Conservation (phyloP, 2,797 vertebrate genomes). For the Falco cherrug region DNA sequence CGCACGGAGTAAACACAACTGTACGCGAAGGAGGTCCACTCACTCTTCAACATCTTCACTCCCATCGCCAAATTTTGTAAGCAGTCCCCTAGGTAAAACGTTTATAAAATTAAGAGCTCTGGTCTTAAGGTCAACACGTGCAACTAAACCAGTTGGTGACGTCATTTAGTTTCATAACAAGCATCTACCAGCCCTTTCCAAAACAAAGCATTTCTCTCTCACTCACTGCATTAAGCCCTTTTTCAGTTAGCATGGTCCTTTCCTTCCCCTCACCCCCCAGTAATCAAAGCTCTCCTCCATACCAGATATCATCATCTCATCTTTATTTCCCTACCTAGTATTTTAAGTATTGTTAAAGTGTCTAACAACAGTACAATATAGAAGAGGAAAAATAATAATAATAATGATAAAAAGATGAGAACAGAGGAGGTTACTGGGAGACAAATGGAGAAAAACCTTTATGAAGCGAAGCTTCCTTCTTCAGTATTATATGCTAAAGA, state of each 20-base stretch:
- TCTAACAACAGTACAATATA: too few relatives aligned
- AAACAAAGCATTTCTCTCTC: not conserved
- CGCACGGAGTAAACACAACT: not conserved
- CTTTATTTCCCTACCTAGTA: not conserved
- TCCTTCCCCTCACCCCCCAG: not conserved
- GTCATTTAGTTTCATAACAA: not conserved
- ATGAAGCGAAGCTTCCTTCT: not conserved
- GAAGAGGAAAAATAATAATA: not conserved
- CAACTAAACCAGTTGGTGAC: not conserved
- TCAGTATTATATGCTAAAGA: not conserved
- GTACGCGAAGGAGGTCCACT: slow-evolving; percentile 26
- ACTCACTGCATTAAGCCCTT: not conserved
- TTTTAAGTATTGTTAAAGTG: not conserved
- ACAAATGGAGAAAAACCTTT: not conserved
- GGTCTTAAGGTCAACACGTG: not conserved
- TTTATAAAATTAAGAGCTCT: slow-evolving; percentile 31
- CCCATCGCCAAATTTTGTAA: slow-evolving; percentile 69
- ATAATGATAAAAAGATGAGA: not conserved
- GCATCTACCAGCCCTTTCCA: not conserved
- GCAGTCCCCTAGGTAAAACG: slow-evolving; percentile 68
- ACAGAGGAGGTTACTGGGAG: not conserved
- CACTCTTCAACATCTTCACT: slow-evolving; percentile 74
- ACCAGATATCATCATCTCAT: not conserved
- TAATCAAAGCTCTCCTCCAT: not conserved
- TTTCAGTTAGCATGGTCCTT: not conserved